Conservation (phyloP, 2,888 invertebrate genomes). For the Magallana nippona region DNA sequence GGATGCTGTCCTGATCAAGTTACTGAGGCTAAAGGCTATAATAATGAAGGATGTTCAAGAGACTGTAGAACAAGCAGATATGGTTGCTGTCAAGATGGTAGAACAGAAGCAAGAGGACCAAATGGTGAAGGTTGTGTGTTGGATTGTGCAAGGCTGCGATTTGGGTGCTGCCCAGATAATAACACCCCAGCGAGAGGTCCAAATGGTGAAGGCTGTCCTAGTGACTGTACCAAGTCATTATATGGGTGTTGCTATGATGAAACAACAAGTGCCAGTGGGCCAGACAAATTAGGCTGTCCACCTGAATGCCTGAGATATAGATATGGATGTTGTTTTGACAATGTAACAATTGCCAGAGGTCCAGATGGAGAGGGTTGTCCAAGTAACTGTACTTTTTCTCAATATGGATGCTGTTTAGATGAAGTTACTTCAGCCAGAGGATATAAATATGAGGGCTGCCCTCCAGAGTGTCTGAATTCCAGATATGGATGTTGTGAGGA, state of each 20-base stretch:
- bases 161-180: conserved; percentile 96
- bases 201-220: conserved; percentile 85
- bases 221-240: conserved; percentile 48
- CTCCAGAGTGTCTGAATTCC: background rate
- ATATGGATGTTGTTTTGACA: conserved; percentile 92
- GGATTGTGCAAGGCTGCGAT: conserved; percentile 71
- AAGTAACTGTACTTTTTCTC: conserved; percentile 82
- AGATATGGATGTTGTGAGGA: conserved; percentile 42
- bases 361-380: conserved; percentile 85
- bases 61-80: conserved; percentile 21
- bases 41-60: background rate
- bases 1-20: conserved; percentile 28
- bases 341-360: conserved; percentile 91
- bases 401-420: conserved; percentile 85
- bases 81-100: conserved; percentile 96
- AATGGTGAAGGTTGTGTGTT: conserved; percentile 88
- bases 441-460: conserved; percentile 1
- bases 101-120: conserved; percentile 85
- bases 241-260: conserved; percentile 93
- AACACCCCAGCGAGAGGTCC: conserved; percentile 85
- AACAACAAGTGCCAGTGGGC: conserved; percentile 90
- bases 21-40: background rate
- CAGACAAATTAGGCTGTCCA: conserved; percentile 85
- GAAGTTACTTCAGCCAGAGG: conserved; percentile 37
- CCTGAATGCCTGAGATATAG: conserved; percentile 48